Conservation (phyloP, 2,888 invertebrate species). For the Sclerodermus sp. region DNA sequence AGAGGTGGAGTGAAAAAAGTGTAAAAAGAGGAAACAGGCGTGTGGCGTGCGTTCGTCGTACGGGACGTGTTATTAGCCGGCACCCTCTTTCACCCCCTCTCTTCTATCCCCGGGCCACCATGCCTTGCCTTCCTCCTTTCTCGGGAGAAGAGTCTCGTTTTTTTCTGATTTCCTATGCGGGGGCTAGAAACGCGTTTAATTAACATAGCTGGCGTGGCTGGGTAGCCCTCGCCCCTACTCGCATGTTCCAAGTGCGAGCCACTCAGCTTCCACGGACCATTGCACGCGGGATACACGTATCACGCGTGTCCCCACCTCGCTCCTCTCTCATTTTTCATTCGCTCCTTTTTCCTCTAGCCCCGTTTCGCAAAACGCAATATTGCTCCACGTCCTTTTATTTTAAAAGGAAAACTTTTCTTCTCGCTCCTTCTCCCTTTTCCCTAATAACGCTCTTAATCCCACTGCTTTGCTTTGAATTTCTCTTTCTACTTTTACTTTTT, state of each 20-base stretch:
- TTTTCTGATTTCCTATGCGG: constrained; percentile 34
- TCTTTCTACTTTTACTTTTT: too few species aligned
- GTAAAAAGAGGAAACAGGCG: constrained; percentile 38
- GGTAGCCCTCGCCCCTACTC: constrained; percentile 45
- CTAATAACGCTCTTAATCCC: too few species aligned
- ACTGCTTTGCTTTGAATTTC: too few species aligned
- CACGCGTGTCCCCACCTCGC: constrained; percentile 20
- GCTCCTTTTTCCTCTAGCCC: neutral
- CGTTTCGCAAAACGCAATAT: too few species aligned
- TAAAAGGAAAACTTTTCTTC: too few species aligned
- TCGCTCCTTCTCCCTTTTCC: too few species aligned
- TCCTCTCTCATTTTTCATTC: constrained; percentile 7
- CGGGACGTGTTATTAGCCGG: constrained; percentile 54
- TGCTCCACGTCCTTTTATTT: too few species aligned
- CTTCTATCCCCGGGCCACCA: constrained; percentile 10
- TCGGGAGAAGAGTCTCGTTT: neutral
- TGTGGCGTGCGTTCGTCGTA: constrained; percentile 50
- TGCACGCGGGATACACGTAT: constrained; percentile 36
- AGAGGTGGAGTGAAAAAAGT: constrained; percentile 23
- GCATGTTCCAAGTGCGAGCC: constrained; percentile 29
- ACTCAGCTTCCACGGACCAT: constrained; percentile 47
- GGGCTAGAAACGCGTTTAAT: constrained; percentile 54
- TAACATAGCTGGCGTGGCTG: constrained; percentile 52
- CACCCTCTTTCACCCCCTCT: constrained; percentile 25
- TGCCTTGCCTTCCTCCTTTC: neutral